Evolutionary conservation across 2,797 vertebrate species (phyloP).

Genomic region (Menidia menidia): DNA sequence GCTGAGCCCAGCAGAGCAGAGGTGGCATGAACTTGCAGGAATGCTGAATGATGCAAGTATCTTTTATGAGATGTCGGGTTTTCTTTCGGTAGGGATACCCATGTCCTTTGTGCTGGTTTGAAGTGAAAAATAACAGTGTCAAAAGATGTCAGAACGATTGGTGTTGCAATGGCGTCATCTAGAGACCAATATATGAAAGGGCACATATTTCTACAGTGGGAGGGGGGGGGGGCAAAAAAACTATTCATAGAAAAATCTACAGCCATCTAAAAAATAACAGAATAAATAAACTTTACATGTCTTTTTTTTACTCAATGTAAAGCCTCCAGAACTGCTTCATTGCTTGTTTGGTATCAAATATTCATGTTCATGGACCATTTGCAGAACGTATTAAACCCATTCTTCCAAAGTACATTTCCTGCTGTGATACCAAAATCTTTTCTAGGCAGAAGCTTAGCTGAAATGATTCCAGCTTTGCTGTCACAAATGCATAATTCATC

Average conservation of each 20-base stretch:
- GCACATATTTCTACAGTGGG: background rate
- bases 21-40: background rate
- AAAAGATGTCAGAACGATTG: background rate
- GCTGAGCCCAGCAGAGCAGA: background rate
- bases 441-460: background rate
- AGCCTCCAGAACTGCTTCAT: background rate
- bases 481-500: too few relatives aligned
- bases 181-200: background rate
- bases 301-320: background rate
- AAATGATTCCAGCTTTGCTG: background rate
- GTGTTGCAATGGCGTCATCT: constrained; percentile 51
- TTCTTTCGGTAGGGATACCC: constrained; percentile 24
- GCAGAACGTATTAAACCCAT: background rate
- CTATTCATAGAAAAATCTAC: background rate
- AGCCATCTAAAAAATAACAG: too few relatives aligned
- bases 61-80: constrained; percentile 47
- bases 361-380: background rate
- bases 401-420: background rate
- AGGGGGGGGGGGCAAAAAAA: too few relatives aligned
- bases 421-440: background rate
- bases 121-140: constrained; percentile 5
- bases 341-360: background rate
- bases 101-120: constrained; percentile 24
- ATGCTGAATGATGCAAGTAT: constrained; percentile 24
- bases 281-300: background rate